Conservation (phyloP, 2,888 invertebrate genomes). For the Metellina segmentata region DNA sequence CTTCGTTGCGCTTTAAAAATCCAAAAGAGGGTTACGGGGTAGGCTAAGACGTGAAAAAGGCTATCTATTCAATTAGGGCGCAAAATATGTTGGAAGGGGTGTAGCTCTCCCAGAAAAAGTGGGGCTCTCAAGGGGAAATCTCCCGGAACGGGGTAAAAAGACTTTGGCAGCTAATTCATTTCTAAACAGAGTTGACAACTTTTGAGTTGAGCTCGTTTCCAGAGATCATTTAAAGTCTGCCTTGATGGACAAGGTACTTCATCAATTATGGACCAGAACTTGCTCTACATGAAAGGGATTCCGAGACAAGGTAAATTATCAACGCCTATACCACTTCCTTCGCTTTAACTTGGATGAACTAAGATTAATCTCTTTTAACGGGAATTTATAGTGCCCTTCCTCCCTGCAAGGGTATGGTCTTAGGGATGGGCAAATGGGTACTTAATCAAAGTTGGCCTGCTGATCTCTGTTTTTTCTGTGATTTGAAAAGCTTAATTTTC, state of each 20-base stretch:
- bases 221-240: constrained; percentile 63
- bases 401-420: neutral
- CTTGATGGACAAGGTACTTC: constrained; percentile 70
- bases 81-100: constrained; percentile 50
- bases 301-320: constrained; percentile 61
- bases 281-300: constrained; percentile 50
- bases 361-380: constrained; percentile 64
- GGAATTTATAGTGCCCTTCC: constrained; percentile 33
- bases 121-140: constrained; percentile 61
- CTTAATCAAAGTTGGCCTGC: constrained; percentile 48
- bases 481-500: constrained; percentile 27
- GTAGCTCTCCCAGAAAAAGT: constrained; percentile 42
- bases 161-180: constrained; percentile 76
- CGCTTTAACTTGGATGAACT: constrained; percentile 57
- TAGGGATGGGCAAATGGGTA: constrained; percentile 6
- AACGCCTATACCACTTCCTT: constrained; percentile 48
- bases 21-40: constrained; percentile 29
- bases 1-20: constrained; percentile 25
- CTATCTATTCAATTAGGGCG: constrained; percentile 75
- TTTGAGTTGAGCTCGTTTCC: constrained; percentile 59
- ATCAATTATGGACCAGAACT: constrained; percentile 70
- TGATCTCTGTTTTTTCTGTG: constrained; percentile 2
- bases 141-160: constrained; percentile 57
- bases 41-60: constrained; percentile 56
- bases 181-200: constrained; percentile 70